phyloP scores from a whole-genome alignment of 1,140 invertebrate species.

The Anastrepha ludens region DNA sequence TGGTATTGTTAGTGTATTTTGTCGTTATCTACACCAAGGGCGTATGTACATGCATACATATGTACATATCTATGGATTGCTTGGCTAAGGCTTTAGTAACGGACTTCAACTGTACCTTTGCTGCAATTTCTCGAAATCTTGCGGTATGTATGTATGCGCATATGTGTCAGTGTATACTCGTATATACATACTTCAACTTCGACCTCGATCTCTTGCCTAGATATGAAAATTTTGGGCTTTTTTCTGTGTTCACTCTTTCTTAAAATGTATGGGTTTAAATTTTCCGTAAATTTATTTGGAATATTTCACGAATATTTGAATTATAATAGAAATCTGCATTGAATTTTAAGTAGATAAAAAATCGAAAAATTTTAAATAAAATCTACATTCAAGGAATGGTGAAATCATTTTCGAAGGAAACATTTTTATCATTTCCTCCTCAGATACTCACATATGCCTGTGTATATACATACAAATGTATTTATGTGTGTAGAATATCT shows the following conservation, averaged over 20 bases:
- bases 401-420: too few relatives aligned
- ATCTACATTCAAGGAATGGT: too few relatives aligned
- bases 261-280: not conserved
- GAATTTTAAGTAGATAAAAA: not conserved
- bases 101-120: not conserved
- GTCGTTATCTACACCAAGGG: not conserved
- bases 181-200: too few relatives aligned
- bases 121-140: not conserved
- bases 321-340: not conserved
- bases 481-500: too few relatives aligned
- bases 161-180: not conserved
- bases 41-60: not conserved
- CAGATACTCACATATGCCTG: too few relatives aligned
- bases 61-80: not conserved
- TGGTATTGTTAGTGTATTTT: conserved; percentile 10
- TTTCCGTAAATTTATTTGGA: not conserved
- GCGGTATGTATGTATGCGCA: not conserved
- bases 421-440: too few relatives aligned
- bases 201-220: not conserved
- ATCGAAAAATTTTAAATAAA: too few relatives aligned
- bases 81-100: not conserved
- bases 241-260: not conserved
- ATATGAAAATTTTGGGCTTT: not conserved
- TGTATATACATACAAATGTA: too few relatives aligned
- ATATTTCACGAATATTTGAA: not conserved